These are phyloP conservation scores for Anodontia alba DNA, from an alignment of 2,888 invertebrate species.

Conservation along the genomic window DNA sequence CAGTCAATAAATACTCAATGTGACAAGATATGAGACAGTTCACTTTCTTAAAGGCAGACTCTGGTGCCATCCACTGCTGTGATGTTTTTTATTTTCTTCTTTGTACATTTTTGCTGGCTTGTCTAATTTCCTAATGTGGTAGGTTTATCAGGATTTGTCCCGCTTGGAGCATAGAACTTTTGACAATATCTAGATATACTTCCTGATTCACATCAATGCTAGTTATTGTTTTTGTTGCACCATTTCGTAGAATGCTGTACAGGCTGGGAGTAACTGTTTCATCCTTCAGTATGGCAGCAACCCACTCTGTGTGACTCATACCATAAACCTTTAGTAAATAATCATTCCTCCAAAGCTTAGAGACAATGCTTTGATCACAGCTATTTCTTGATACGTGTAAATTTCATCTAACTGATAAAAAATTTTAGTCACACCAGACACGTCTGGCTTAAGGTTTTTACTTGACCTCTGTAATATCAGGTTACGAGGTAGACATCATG, in stretches of 20 bases:
- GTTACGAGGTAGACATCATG: too few relatives aligned
- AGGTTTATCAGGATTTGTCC: too few relatives aligned
- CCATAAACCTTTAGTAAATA: not conserved
- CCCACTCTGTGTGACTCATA: not conserved
- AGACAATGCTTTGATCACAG: not conserved
- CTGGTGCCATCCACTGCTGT: not conserved
- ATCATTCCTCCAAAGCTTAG: not conserved
- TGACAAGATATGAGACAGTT: not conserved
- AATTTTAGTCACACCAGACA: not conserved
- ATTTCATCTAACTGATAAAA: not conserved
- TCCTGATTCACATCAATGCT: not conserved
- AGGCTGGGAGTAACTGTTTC: not conserved
- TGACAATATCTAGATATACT: not conserved
- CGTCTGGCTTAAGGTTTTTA: not conserved
- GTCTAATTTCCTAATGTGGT: not conserved
- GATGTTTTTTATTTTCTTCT: not conserved
- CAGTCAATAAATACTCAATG: not conserved
- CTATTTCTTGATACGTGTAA: not conserved
- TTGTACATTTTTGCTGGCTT: not conserved
- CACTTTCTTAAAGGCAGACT: not conserved
- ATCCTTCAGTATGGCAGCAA: not conserved
- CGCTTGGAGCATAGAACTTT: too few relatives aligned
- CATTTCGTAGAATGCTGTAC: not conserved
- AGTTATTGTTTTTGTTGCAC: not conserved
- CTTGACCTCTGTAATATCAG: too few relatives aligned